phyloP scores from a whole-genome alignment of 2,888 invertebrate species.

The Melolontha melolontha region DNA sequence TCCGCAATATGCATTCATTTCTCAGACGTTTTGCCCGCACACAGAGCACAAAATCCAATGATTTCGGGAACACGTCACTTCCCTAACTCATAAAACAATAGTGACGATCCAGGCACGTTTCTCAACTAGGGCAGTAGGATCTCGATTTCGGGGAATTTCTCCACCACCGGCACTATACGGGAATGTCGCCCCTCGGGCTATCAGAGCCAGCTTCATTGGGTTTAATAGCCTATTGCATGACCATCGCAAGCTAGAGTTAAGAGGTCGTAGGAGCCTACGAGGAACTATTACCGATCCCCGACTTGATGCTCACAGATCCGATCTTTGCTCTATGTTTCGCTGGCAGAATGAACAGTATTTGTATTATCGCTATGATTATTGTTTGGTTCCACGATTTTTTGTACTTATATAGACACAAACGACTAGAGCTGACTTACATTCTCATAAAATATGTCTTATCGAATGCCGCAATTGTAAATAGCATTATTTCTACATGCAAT shows the following conservation, averaged over 20 bases:
- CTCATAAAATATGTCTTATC: neutral
- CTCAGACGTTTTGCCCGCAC: slow-evolving; percentile 5
- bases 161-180: slow-evolving; percentile 36
- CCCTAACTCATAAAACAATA: slow-evolving; percentile 60
- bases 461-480: no score
- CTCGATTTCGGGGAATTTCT: slow-evolving; percentile 38
- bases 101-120: slow-evolving; percentile 59
- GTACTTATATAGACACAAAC: neutral
- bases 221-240: slow-evolving; percentile 59
- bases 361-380: slow-evolving; percentile 43
- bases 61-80: slow-evolving; percentile 56
- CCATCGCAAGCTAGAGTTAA: slow-evolving; percentile 60
- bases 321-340: slow-evolving; percentile 28
- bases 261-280: slow-evolving; percentile 59
- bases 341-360: slow-evolving; percentile 41
- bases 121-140: slow-evolving; percentile 45
- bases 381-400: slow-evolving; percentile 1
- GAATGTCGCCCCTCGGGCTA: slow-evolving; percentile 48
- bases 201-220: slow-evolving; percentile 56
- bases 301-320: slow-evolving; percentile 45
- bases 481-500: no score
- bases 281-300: slow-evolving; percentile 56
- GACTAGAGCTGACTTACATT: slow-evolving; percentile 1
- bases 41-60: slow-evolving; percentile 49
- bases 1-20: slow-evolving; percentile 12